phyloP scores from a whole-genome alignment of 2,888 invertebrate species.

The Alentia gelatinosa region DNA sequence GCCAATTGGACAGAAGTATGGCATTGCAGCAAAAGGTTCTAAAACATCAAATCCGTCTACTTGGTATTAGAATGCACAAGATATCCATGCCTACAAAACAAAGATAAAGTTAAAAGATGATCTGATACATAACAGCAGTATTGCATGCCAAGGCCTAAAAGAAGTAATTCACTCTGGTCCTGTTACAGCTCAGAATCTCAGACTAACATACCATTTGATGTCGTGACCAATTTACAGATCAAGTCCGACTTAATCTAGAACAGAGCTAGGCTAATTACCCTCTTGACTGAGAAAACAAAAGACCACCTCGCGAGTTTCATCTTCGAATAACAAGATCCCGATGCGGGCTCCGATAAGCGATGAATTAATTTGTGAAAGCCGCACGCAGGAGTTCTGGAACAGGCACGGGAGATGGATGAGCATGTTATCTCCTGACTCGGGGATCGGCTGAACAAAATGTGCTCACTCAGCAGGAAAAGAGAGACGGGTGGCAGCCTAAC shows the following conservation, averaged over 20 bases:
- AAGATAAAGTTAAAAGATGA: too few species aligned
- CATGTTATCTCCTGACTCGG: background rate
- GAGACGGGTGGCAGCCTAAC: background rate
- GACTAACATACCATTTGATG: background rate
- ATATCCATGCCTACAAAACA: too few species aligned
- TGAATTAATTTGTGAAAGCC: constrained; percentile 17
- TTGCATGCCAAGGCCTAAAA: too few species aligned
- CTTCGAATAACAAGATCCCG: background rate
- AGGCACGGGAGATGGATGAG: background rate
- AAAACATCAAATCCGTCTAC: too few species aligned
- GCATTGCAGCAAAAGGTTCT: too few species aligned
- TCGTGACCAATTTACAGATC: background rate
- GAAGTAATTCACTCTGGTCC: too few species aligned
- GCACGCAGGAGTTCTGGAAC: background rate
- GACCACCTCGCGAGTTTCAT: background rate
- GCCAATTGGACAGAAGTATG: too few species aligned
- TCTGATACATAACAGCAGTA: too few species aligned
- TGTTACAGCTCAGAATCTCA: too few species aligned
- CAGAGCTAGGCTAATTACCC: background rate
- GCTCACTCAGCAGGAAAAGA: background rate
- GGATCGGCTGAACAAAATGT: background rate
- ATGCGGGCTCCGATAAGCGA: background rate
- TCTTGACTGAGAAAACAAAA: background rate
- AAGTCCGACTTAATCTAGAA: background rate
- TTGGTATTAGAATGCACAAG: too few species aligned